A percentile compares a stretch with the other conserved stretches of the same genome.
phyloP scores from a whole-genome alignment of 2,797 vertebrate species.

The Danionella dracula region DNA sequence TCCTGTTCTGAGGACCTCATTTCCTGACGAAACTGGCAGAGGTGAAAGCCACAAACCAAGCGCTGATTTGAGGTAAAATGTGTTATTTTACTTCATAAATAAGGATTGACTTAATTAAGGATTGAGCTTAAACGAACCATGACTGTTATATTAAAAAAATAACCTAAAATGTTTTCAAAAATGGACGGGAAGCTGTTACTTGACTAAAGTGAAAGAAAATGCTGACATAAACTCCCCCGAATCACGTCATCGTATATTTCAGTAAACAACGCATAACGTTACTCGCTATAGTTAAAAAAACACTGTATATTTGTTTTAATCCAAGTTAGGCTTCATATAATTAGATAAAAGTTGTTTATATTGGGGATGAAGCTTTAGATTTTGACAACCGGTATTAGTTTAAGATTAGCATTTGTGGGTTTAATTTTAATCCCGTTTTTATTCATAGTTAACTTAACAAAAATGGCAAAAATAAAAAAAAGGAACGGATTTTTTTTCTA shows the following conservation, averaged over 20 bases:
- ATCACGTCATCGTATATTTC: background rate
- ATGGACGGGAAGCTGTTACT: background rate
- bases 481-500: too few relatives aligned
- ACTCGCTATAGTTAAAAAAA: too few relatives aligned
- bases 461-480: too few relatives aligned
- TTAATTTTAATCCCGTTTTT: too few relatives aligned
- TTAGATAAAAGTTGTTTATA: background rate
- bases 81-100: background rate
- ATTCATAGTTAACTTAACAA: too few relatives aligned
- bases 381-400: too few relatives aligned
- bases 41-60: background rate
- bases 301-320: background rate
- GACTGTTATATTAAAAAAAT: background rate
- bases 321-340: background rate
- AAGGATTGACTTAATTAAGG: background rate
- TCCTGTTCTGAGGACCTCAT: slow-evolving; percentile 5
- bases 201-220: background rate
- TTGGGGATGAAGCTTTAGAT: too few relatives aligned
- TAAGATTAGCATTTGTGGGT: too few relatives aligned
- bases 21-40: background rate
- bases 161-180: background rate
- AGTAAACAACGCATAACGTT: background rate
- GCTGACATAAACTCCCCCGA: background rate
- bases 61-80: background rate
- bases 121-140: background rate